These are phyloP conservation scores for Eulemur coronatus DNA, from an alignment of 2,797 vertebrate genomes.

Conservation along the genomic window DNA sequence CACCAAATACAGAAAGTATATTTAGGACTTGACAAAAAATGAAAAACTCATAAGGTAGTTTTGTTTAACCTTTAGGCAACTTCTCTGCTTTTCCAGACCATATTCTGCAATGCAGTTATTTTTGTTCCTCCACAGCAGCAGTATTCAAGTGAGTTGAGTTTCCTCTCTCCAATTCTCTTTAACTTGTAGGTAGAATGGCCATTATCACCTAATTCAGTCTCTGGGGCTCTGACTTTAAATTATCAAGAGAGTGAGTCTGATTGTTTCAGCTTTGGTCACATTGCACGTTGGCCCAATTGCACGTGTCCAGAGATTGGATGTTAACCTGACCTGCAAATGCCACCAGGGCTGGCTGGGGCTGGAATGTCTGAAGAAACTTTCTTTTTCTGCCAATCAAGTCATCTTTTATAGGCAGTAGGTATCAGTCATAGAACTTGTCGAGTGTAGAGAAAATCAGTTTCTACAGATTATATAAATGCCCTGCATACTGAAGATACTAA, in stretches of 20 bases:
- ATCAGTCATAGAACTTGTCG: background rate
- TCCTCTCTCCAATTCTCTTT: background rate
- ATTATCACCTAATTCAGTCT: background rate
- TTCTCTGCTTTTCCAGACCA: background rate
- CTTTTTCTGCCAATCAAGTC: background rate
- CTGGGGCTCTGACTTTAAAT: background rate
- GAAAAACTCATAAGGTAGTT: background rate
- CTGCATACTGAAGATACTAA: background rate
- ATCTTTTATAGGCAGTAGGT: background rate
- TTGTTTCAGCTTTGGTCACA: background rate
- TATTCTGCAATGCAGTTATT: background rate
- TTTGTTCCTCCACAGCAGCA: background rate
- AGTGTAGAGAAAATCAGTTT: conserved; percentile 7
- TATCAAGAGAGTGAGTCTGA: background rate
- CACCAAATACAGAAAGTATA: background rate
- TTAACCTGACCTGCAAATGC: background rate
- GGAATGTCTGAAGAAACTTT: background rate
- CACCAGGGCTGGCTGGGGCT: background rate
- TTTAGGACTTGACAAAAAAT: background rate
- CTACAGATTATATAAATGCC: background rate
- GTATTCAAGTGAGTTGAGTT: background rate
- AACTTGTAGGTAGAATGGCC: background rate
- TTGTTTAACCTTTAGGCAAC: background rate
- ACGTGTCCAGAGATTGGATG: background rate
- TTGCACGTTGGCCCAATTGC: background rate